Evolutionary conservation across 2,797 vertebrate genomes (phyloP).

Genomic region (Megalops cyprinoides): DNA sequence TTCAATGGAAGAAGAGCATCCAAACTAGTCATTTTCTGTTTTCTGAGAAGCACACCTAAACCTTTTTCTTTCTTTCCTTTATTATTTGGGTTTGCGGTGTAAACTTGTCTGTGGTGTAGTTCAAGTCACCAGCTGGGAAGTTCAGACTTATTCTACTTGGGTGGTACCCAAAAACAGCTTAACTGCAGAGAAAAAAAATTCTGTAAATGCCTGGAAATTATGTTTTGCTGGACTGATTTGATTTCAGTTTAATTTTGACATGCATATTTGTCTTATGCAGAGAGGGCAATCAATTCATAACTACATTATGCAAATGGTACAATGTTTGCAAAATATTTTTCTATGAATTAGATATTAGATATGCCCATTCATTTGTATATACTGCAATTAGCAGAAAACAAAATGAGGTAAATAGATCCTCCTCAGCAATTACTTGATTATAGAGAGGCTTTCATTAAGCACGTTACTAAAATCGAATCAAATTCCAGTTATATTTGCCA

Average conservation of each 20-base stretch:
- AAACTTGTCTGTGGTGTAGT: neutral
- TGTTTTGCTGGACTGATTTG: neutral
- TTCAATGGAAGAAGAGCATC: neutral
- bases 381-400: constrained; percentile 32
- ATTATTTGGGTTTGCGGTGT: constrained; percentile 1
- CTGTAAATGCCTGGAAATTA: constrained; percentile 11
- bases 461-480: constrained; percentile 18
- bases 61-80: neutral
- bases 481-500: constrained; percentile 21
- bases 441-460: constrained; percentile 29
- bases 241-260: constrained; percentile 26
- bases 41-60: neutral
- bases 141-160: neutral
- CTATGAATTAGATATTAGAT: constrained; percentile 25
- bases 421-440: constrained; percentile 32
- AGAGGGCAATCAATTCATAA: constrained; percentile 28
- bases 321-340: constrained; percentile 16
- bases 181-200: constrained; percentile 5
- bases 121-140: neutral
- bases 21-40: neutral
- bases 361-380: constrained; percentile 29
- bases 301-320: constrained; percentile 18
- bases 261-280: constrained; percentile 28
- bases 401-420: constrained; percentile 22
- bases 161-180: constrained; percentile 10